These are phyloP conservation scores for Cranoglanis bouderius DNA, from an alignment of 2,113 vertebrate species.

Conservation along the genomic window DNA sequence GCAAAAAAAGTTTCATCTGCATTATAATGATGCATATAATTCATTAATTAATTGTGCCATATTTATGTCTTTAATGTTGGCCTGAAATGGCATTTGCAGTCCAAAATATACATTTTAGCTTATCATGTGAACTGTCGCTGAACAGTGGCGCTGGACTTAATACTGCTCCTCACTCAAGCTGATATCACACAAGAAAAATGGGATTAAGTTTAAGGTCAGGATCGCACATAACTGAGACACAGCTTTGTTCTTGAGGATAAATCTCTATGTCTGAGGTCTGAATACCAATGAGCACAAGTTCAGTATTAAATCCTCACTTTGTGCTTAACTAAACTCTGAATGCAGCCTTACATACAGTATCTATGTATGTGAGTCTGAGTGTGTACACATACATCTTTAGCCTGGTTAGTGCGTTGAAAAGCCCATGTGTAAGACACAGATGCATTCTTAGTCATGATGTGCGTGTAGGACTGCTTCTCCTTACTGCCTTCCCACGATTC, in stretches of 20 bases:
- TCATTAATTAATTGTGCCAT: not conserved
- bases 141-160: not conserved
- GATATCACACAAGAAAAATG: not conserved
- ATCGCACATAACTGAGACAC: not conserved
- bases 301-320: not conserved
- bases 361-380: not conserved
- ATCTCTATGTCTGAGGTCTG: not conserved
- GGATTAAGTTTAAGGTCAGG: not conserved
- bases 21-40: not conserved
- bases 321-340: not conserved
- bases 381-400: slow-evolving; percentile 83
- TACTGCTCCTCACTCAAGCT: not conserved
- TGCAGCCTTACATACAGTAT: not conserved
- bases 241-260: not conserved
- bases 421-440: slow-evolving; percentile 95
- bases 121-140: not conserved
- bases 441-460: slow-evolving; percentile 88
- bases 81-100: not conserved
- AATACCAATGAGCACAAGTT: slow-evolving; percentile 4
- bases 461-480: slow-evolving; percentile 87
- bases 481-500: slow-evolving; percentile 92
- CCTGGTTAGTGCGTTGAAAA: slow-evolving; percentile 92
- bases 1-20: not conserved
- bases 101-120: not conserved
- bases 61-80: not conserved